phyloP scores from a whole-genome alignment of 2,888 invertebrate genomes.

The Polylopha cassiicola region DNA sequence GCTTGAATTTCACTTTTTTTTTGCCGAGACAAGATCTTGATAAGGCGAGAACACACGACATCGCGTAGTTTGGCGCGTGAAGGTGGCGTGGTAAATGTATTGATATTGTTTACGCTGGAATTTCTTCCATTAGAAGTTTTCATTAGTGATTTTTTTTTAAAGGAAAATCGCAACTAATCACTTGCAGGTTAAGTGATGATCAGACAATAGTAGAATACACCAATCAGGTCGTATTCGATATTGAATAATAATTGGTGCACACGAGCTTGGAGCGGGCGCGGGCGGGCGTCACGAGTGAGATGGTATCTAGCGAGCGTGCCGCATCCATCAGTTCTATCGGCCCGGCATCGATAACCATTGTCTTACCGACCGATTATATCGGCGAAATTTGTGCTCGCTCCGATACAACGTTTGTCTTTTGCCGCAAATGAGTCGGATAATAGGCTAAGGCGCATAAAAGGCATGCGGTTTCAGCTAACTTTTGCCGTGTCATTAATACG shows the following conservation, averaged over 20 bases:
- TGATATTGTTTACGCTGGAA: no score
- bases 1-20: no score
- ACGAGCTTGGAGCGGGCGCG: constrained; percentile 41
- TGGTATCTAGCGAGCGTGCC: constrained; percentile 69
- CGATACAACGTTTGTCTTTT: constrained; percentile 67
- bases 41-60: no score
- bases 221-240: constrained; percentile 44
- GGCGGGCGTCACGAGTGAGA: constrained; percentile 62
- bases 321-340: constrained; percentile 66
- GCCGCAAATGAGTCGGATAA: constrained; percentile 73
- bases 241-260: constrained; percentile 76
- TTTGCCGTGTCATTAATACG: constrained; percentile 70
- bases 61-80: no score
- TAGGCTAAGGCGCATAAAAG: constrained; percentile 62
- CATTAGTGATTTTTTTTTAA: no score
- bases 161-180: no score
- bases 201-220: constrained; percentile 8
- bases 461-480: constrained; percentile 57
- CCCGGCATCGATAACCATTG: constrained; percentile 62
- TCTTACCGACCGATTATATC: constrained; percentile 62
- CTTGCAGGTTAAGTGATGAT: no score
- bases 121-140: no score
- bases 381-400: constrained; percentile 70
- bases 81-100: no score
- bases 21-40: no score